phyloP scores from a whole-genome alignment of 2,888 invertebrate genomes.

The Leptinotarsa peninsularis region DNA sequence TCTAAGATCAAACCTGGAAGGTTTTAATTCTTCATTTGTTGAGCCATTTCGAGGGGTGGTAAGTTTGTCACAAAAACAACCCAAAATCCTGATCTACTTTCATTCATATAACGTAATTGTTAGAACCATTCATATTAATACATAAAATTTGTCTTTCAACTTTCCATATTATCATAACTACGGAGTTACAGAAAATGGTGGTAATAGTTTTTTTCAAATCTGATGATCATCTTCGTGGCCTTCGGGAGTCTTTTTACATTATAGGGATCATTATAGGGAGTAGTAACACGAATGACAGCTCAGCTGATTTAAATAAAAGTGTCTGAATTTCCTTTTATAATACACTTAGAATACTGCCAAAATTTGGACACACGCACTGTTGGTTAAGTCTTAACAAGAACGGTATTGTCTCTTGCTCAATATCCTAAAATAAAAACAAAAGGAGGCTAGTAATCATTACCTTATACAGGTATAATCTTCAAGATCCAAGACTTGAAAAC shows the following conservation, averaged over 20 bases:
- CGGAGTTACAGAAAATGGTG: neutral
- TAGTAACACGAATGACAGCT: neutral
- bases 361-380: slow-evolving; percentile 17
- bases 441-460: slow-evolving; percentile 5
- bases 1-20: neutral
- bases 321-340: slow-evolving; percentile 15
- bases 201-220: neutral
- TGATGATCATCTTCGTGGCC: slow-evolving; percentile 5
- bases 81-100: neutral
- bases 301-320: neutral
- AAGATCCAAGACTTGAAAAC: neutral
- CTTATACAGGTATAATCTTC: neutral
- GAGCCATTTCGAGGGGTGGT: neutral
- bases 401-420: slow-evolving; percentile 20
- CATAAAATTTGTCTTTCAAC: neutral
- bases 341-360: slow-evolving; percentile 17
- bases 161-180: neutral
- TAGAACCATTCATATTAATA: neutral
- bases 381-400: slow-evolving; percentile 20
- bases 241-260: neutral
- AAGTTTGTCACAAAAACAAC: slow-evolving; percentile 9
- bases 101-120: neutral
- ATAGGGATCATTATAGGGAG: neutral
- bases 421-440: slow-evolving; percentile 20
- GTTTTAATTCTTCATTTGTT: neutral